These are phyloP conservation scores for Geodia barretti DNA, from an alignment of 37 sponge, comb jelly and placozoan genomes.

Conservation along the genomic window DNA sequence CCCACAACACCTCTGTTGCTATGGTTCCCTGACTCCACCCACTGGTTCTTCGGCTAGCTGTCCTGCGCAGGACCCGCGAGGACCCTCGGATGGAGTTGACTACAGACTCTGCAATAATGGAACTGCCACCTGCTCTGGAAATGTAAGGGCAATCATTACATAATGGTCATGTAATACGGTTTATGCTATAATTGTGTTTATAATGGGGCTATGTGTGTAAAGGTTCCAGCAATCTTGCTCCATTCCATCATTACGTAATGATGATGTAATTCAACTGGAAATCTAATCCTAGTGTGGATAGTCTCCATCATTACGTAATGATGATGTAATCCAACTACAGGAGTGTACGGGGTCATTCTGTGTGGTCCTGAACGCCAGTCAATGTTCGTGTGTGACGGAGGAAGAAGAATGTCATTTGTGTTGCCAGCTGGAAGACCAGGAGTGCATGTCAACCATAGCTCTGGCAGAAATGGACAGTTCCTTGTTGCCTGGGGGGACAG, in stretches of 20 bases:
- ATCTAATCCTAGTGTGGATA: background rate
- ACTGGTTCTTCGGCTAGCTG: constrained; percentile 60
- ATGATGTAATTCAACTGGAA: background rate
- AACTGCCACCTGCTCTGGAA: constrained; percentile 22
- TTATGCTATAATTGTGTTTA: background rate
- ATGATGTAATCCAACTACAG: constrained; percentile 18
- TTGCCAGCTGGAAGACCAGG: constrained; percentile 20
- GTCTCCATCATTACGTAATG: background rate
- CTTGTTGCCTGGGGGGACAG: constrained; percentile 14
- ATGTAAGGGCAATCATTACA: constrained; percentile 26
- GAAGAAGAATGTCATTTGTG: constrained; percentile 57
- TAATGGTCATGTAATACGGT: background rate
- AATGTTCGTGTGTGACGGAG: constrained; percentile 55
- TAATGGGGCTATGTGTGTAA: background rate
- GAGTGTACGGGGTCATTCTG: constrained; percentile 69
- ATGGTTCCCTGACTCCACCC: constrained; percentile 39
- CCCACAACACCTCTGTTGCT: no score
- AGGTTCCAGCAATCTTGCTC: background rate
- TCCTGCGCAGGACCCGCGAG: constrained; percentile 38
- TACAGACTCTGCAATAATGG: constrained; percentile 28
- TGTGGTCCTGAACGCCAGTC: constrained; percentile 17
- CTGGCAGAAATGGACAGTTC: background rate
- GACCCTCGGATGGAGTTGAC: background rate
- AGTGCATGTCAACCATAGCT: constrained; percentile 33
- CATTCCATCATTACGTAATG: background rate